Evolutionary conservation across 1,140 invertebrate genomes (phyloP).

Genomic region (Aplysia californica): DNA sequence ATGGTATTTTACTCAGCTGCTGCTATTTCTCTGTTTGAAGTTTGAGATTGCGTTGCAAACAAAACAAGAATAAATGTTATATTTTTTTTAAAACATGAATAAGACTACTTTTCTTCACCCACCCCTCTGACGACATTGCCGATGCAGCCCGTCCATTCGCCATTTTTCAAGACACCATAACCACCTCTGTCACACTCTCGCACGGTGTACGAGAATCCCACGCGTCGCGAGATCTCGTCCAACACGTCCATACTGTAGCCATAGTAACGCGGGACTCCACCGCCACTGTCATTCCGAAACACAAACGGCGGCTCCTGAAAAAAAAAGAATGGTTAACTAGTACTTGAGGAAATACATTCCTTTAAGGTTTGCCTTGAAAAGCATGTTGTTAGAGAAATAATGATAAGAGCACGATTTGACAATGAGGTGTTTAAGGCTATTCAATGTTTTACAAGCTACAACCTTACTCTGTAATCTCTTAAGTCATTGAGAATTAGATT

Average conservation of each 20-base stretch:
- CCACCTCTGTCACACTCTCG: conserved; percentile 28
- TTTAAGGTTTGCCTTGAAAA: background rate
- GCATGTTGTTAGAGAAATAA: background rate
- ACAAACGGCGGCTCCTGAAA: conserved; percentile 44
- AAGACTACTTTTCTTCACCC: conserved; percentile 1
- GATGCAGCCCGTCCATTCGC: conserved; percentile 37
- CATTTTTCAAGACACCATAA: conserved; percentile 31
- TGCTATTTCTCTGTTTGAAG: no score
- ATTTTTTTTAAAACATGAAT: background rate
- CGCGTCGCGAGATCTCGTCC: conserved; percentile 23
- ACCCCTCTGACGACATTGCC: conserved; percentile 42
- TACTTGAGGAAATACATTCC: no score
- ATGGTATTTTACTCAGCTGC: no score
- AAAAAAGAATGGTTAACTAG: no score
- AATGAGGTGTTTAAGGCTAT: background rate
- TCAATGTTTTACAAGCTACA: background rate
- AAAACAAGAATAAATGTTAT: no score
- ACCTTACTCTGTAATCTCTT: background rate
- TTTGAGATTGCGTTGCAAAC: no score
- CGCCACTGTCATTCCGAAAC: conserved; percentile 18
- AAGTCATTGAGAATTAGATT: background rate
- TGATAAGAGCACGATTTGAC: background rate
- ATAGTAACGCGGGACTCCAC: conserved; percentile 4
- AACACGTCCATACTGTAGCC: conserved; percentile 45
- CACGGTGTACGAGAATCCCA: conserved; percentile 35